Evolutionary conservation across 2,888 invertebrate species (phyloP), one percentile per base, ranked within the genome.

Genomic region (Apotomis betuletana): DNA sequence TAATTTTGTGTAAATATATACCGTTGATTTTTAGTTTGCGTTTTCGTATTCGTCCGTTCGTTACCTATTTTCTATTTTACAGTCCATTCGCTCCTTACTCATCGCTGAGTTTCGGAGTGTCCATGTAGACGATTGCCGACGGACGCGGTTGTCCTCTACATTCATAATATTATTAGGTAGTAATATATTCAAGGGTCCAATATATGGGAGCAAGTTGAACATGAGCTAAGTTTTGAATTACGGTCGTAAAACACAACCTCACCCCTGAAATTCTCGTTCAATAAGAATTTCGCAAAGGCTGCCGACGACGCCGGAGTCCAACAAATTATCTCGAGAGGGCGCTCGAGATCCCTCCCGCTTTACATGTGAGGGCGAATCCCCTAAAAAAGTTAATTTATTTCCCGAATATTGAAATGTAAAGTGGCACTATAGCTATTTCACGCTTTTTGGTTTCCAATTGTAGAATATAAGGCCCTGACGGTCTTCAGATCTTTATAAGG

Each of bases 391-490:
- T 38, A 44, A 44, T 44, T 55, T 64, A 55, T 55, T 64, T 64
- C 64, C 64, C 54, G 4, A 12, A 64, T 55, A 64, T 64, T 64
- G 55, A 64, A 55, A 64, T 64, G 41, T 41, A 15, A 44, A 64
- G 54, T 58, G 38, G 41, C 27, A 64, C 55, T 64, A 64, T 44
- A n/a, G 55, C 54, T 13, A 36, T 62, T 38, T 62, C 55, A 55
- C 55, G 55, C 54, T 36, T 64, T 64, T 54, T 44, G 54, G 10
- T 10, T 38, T 6, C 4, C 64, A 44, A 55, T 64, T 44, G 12
- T 55, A 27, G 15, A 64, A 13, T 60, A 61, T 12, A 36, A 4
- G 12, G 12, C 5, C 49, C 49, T 10, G 27, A 2, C 49, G 49
- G 10, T 49, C 9, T 9, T 49, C 9, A 9, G 10, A 8, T 8